Percentiles rank a stretch among this genome's conserved stretches.
phyloP scores from a whole-genome alignment of 2,888 invertebrate species.

The Campoletis raptor region DNA sequence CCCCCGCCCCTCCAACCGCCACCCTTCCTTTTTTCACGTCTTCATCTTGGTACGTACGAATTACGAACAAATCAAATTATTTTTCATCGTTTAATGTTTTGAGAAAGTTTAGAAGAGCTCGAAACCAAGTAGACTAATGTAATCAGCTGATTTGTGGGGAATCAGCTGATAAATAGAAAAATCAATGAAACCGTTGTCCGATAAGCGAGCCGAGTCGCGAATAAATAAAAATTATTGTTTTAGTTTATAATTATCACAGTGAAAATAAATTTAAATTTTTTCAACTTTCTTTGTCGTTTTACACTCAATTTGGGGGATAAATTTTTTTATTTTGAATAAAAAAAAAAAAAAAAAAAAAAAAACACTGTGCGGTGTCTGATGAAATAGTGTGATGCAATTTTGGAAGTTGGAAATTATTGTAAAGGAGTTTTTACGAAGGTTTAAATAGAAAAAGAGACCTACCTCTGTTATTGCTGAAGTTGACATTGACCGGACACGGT shows the following conservation, averaged over 20 bases:
- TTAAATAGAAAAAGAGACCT: conserved; percentile 80
- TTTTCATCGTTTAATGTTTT: not conserved
- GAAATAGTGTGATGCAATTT: not conserved
- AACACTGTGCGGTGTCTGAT: not conserved
- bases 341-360: not conserved
- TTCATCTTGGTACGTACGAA: not conserved
- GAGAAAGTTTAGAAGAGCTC: not conserved
- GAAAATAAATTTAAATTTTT: not conserved
- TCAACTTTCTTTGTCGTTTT: not conserved
- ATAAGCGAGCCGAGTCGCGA: not conserved
- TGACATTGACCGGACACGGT: conserved; percentile 91
- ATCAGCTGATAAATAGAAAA: conserved; percentile 50
- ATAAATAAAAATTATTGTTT: not conserved
- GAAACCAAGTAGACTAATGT: not conserved
- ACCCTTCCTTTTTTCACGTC: not conserved
- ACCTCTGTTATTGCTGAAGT: conserved; percentile 92
- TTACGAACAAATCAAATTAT: not conserved
- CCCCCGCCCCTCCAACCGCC: not conserved
- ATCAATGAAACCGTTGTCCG: not conserved
- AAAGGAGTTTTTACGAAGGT: not conserved
- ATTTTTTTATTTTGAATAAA: not conserved
- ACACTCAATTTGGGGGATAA: not conserved
- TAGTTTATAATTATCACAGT: not conserved
- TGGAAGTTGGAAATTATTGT: not conserved
- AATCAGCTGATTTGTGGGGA: conserved; percentile 51